These are phyloP conservation scores for Lacerta viridis DNA, from an alignment of 2,797 vertebrate genomes.

Conservation along the genomic window DNA sequence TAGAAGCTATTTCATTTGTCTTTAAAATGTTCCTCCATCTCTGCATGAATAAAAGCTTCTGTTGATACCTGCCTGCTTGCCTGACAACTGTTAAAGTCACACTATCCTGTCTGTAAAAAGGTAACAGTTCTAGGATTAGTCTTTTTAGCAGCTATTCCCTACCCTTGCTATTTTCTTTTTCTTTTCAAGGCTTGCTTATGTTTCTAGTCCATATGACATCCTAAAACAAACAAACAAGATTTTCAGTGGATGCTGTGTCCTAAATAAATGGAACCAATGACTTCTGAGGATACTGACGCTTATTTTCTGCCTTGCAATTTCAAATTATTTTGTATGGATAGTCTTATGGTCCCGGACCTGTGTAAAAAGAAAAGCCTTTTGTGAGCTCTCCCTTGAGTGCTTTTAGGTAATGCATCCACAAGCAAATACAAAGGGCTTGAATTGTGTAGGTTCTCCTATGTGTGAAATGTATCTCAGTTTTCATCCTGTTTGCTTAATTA, in stretches of 20 bases:
- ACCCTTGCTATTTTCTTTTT: too few relatives aligned
- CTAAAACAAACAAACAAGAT: background rate
- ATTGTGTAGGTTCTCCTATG: background rate
- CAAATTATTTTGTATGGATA: background rate
- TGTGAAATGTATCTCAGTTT: background rate
- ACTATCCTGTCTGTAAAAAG: background rate
- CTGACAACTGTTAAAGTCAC: too few relatives aligned
- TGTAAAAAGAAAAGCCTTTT: background rate
- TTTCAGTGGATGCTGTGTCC: background rate
- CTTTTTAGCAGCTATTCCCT: background rate
- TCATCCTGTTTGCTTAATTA: background rate
- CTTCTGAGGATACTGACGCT: background rate
- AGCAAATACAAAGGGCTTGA: background rate
- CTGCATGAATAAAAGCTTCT: background rate
- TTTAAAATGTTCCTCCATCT: too few relatives aligned
- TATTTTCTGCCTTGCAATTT: background rate
- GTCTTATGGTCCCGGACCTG: background rate
- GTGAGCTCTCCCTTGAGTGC: background rate
- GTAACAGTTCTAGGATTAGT: background rate
- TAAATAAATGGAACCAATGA: constrained; percentile 5
- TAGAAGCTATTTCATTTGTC: background rate
- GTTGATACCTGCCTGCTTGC: background rate
- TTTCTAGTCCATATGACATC: background rate
- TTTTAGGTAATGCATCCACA: too few relatives aligned
- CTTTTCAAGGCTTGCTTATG: background rate